Evolutionary conservation across 1,140 invertebrate genomes (phyloP), one percentile per base, ranked within the genome.

Genomic region (Drosophila sechellia): DNA sequence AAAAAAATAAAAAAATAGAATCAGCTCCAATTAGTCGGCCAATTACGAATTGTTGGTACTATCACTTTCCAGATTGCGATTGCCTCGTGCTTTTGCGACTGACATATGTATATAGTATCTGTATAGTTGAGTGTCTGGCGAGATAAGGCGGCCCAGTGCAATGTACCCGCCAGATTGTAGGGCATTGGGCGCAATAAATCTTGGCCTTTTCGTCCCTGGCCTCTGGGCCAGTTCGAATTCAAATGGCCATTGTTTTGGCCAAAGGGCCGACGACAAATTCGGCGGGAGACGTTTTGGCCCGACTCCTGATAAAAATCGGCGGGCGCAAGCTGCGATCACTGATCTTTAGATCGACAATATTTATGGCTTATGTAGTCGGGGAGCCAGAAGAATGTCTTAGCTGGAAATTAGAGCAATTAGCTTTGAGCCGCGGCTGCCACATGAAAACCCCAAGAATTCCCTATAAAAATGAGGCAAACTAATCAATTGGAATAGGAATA

Each of bases 371-470:
- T 10, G 11, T 10, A 34, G 34, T 34, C 0, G 17, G 13, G 35
- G 27, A 61, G 64, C 40, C 35, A 50, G 37, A 66, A 40, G 40
- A 65, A 48, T 48, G 40, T 52, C 69, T 86, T 86, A 79, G 75
- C 80, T 90, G 59, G 80, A 89, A 89, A 84, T 84, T 89, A 80
- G 84, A 89, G 84, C 84, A 89, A 89, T 84, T 89, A 86, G 81
- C 74, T 63, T 42, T 48, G 63, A 64, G 42, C 64, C 69, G 50
- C 43, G 77, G 48, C 39, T 49, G 68, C 31, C 53, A 49, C 63
- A 65, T 77, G n/a, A 77, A 72, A 86, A 50, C 20, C 17, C 4
- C 25, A 34, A 11, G 69, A 85, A 79, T 64, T 64, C 72, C 63
- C 64, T 65, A 60, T 65, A 52, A 71, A 60, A 78, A 64, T 42